These are phyloP conservation scores for Papilio gigon DNA, from an alignment of 2,888 invertebrate species.

Conservation along the genomic window DNA sequence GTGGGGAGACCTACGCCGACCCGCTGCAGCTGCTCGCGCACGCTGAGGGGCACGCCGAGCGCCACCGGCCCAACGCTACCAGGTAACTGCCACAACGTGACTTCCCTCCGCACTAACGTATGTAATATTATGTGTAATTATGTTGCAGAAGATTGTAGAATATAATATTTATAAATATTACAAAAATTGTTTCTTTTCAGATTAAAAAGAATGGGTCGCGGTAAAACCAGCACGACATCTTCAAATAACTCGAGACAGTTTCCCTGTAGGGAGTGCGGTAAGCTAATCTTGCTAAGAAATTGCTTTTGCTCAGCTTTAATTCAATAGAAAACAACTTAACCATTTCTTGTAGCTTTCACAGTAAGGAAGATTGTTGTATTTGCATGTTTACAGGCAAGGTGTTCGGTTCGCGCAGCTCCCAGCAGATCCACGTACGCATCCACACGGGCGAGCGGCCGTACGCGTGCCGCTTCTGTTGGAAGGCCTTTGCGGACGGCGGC, in stretches of 20 bases:
- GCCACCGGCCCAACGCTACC: conserved; percentile 76
- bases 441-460: conserved; percentile 93
- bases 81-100: conserved; percentile 47
- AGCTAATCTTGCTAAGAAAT: conserved; percentile 45
- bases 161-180: too few species aligned
- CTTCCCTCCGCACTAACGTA: conserved; percentile 66
- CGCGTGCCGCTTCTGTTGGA: conserved; percentile 93
- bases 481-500: conserved; percentile 94
- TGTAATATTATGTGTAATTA: too few species aligned
- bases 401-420: conserved; percentile 92
- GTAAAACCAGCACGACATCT: conserved; percentile 62
- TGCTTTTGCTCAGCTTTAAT: too few species aligned
- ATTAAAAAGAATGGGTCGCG: conserved; percentile 64
- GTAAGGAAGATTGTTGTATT: conserved; percentile 2
- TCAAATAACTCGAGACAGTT: conserved; percentile 82
- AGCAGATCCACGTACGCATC: conserved; percentile 92
- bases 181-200: conserved; percentile 54
- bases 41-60: conserved; percentile 88
- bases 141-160: too few species aligned
- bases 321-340: too few species aligned
- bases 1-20: conserved; percentile 89
- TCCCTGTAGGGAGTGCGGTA: conserved; percentile 90
- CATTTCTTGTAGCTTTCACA: too few species aligned
- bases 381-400: conserved; percentile 82
- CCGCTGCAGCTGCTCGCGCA: conserved; percentile 89